Conservation (phyloP, 2,113 vertebrate species). For the Barbus barbus region DNA sequence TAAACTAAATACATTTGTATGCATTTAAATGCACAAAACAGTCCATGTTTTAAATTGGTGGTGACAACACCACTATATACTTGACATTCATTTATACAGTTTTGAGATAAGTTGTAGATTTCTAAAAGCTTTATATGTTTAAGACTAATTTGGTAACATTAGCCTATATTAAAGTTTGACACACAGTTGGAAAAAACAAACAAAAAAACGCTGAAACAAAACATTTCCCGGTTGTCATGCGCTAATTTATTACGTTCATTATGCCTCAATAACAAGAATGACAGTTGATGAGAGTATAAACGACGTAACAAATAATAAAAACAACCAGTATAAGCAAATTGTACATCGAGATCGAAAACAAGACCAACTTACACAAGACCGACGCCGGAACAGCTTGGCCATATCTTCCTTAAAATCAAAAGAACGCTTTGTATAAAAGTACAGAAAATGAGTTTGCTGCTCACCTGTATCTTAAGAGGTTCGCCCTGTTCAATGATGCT, state of each 20-base stretch:
- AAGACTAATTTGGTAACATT: background rate
- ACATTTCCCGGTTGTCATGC: background rate
- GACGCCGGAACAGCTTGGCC: background rate
- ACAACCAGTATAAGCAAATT: background rate
- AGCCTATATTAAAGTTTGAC: background rate
- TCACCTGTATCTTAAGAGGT: conserved; percentile 84
- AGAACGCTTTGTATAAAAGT: conserved; percentile 7
- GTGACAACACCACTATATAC: background rate
- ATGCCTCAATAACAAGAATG: background rate
- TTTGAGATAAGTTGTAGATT: background rate
- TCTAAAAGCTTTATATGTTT: background rate
- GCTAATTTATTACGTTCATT: background rate
- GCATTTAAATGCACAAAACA: background rate
- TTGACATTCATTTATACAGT: background rate
- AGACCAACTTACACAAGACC: too few relatives aligned
- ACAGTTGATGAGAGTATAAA: background rate
- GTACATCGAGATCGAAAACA: background rate
- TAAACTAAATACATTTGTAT: too few relatives aligned
- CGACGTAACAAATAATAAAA: background rate
- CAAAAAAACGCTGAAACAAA: background rate
- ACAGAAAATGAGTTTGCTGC: background rate
- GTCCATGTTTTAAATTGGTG: background rate
- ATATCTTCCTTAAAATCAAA: background rate
- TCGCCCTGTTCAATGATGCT: conserved; percentile 85
- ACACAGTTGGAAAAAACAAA: background rate